These are phyloP conservation scores for Tupaia tana DNA, from an alignment of 2,113 vertebrate species.

Conservation along the genomic window DNA sequence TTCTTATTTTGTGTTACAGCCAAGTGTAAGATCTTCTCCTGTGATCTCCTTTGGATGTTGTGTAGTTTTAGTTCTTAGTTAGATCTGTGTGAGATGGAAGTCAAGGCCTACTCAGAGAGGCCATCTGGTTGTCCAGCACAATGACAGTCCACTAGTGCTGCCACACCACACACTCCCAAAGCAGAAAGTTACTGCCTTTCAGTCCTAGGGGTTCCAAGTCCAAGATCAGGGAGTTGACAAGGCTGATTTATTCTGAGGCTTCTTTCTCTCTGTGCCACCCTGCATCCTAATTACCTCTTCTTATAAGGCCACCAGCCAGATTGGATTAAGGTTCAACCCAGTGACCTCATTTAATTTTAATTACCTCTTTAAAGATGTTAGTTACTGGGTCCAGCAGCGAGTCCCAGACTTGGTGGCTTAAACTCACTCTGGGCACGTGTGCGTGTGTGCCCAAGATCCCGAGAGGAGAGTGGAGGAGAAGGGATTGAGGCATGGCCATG, in stretches of 20 bases:
- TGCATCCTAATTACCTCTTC: background rate
- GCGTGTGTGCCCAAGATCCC: too few species aligned
- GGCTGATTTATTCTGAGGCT: background rate
- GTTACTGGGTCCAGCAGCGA: background rate
- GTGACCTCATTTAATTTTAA: background rate
- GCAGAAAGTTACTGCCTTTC: background rate
- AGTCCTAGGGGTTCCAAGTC: background rate
- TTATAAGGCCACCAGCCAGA: background rate
- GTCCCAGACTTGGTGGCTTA: too few species aligned
- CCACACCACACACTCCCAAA: background rate
- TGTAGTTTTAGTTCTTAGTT: background rate
- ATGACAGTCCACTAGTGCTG: background rate
- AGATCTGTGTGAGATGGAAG: background rate
- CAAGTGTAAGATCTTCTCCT: background rate
- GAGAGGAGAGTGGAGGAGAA: too few species aligned
- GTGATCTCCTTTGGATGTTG: background rate
- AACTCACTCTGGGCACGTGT: too few species aligned
- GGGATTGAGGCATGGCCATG: too few species aligned
- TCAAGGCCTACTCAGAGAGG: background rate
- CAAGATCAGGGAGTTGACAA: too few species aligned
- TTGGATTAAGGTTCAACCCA: background rate
- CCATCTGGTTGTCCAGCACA: background rate
- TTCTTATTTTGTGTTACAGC: background rate
- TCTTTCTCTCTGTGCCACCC: background rate
- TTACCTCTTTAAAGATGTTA: background rate